Evolutionary conservation across 1,140 invertebrate species (phyloP).

Genomic region (Pseudomyrmex dendroicus): DNA sequence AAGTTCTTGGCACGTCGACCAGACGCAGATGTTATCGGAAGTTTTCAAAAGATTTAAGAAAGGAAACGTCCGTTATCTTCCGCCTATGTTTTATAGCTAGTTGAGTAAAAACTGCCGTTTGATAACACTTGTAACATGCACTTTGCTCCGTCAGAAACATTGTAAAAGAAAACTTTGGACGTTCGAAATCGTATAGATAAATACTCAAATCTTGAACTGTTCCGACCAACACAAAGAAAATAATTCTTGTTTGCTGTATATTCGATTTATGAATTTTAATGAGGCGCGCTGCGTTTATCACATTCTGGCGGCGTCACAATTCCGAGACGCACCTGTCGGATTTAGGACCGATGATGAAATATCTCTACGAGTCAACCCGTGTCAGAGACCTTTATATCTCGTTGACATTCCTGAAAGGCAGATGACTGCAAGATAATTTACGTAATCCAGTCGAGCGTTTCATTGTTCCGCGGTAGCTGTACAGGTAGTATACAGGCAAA

Average conservation of each 20-base stretch:
- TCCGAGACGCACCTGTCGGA: slow-evolving; percentile 39
- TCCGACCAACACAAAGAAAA: no score
- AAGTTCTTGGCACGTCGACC: slow-evolving; percentile 61
- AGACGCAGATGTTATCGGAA: slow-evolving; percentile 61
- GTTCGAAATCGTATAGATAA: background rate
- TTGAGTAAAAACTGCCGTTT: background rate
- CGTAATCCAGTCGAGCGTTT: slow-evolving; percentile 75
- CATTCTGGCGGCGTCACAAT: background rate
- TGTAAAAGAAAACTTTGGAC: background rate
- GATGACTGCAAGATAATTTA: slow-evolving; percentile 67
- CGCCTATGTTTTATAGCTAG: background rate
- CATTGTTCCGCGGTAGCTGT: slow-evolving; percentile 68
- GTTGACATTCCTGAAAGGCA: slow-evolving; percentile 38
- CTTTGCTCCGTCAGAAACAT: background rate
- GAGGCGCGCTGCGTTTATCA: background rate
- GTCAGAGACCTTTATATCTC: slow-evolving; percentile 28
- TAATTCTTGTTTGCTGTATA: background rate
- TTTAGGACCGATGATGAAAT: slow-evolving; percentile 45
- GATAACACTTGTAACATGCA: background rate
- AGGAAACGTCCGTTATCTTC: slow-evolving; percentile 1
- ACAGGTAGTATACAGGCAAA: slow-evolving; percentile 57
- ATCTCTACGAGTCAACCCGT: slow-evolving; percentile 26
- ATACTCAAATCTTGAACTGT: background rate
- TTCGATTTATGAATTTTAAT: slow-evolving; percentile 5
- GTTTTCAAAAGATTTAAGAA: slow-evolving; percentile 29